These are phyloP conservation scores for Achlya flavicornis DNA, from an alignment of 2,888 invertebrate genomes.

Conservation along the genomic window DNA sequence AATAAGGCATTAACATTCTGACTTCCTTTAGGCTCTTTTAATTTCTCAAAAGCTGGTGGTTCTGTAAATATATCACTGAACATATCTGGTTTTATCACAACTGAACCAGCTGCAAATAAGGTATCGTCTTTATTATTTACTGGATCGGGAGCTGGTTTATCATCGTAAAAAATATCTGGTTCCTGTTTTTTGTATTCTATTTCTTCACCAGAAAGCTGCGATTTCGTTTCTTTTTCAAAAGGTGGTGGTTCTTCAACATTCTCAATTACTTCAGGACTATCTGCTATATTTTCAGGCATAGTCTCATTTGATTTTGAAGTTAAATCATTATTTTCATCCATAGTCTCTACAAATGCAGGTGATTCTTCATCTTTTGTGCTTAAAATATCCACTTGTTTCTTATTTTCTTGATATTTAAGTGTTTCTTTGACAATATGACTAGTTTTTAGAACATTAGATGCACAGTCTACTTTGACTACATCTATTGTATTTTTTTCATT, in stretches of 20 bases:
- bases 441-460: slow-evolving; percentile 12
- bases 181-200: slow-evolving; percentile 13
- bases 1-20: slow-evolving; percentile 76
- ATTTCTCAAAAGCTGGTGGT: slow-evolving; percentile 72
- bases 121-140: slow-evolving; percentile 16
- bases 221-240: not conserved
- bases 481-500: slow-evolving; percentile 12
- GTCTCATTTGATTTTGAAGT: not conserved
- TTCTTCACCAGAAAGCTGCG: not conserved
- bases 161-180: not conserved
- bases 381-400: slow-evolving; percentile 1
- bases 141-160: slow-evolving; percentile 9
- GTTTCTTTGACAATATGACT: slow-evolving; percentile 11
- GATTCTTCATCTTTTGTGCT: not conserved
- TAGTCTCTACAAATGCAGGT: slow-evolving; percentile 15
- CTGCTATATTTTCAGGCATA: too few relatives aligned
- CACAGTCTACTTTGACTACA: slow-evolving; percentile 15
- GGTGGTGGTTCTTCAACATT: not conserved
- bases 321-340: slow-evolving; percentile 8
- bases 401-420: not conserved
- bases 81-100: slow-evolving; percentile 29
- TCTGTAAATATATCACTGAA: slow-evolving; percentile 59
- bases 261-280: slow-evolving; percentile 4
- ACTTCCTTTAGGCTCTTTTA: slow-evolving; percentile 68
- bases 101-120: slow-evolving; percentile 22